Evolutionary conservation across 1,140 invertebrate genomes (phyloP).

Genomic region (Brachionus koreanus): DNA sequence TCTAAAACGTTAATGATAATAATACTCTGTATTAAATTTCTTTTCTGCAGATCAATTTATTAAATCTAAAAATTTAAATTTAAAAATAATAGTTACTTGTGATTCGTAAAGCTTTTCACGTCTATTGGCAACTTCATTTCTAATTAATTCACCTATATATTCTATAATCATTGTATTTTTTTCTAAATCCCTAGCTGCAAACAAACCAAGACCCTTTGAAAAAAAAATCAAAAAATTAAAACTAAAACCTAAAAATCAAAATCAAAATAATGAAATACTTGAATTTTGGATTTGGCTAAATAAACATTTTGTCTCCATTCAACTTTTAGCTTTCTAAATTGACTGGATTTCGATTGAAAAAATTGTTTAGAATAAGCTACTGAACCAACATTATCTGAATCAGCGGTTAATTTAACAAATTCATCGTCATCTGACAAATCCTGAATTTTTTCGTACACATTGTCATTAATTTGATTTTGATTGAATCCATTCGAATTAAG

Average conservation of each 20-base stretch:
- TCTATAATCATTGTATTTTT: conserved; percentile 99
- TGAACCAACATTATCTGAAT: conserved; percentile 62
- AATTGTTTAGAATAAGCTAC: conserved; percentile 94
- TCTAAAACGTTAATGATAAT: no score
- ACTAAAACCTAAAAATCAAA: background rate
- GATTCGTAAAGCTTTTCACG: conserved; percentile 91
- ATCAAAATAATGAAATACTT: conserved; percentile 63
- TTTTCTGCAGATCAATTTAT: background rate
- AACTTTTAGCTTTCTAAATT: conserved; percentile 97
- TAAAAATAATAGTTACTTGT: conserved; percentile 64
- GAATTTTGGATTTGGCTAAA: conserved; percentile 69
- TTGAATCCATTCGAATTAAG: background rate
- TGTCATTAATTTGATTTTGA: background rate
- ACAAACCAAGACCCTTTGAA: conserved; percentile 85
- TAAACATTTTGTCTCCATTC: conserved; percentile 98
- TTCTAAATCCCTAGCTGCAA: conserved; percentile 91
- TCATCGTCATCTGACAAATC: conserved; percentile 56
- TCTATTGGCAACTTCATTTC: conserved; percentile 87
- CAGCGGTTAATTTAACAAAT: background rate
- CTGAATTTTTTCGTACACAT: conserved; percentile 56
- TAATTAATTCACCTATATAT: conserved; percentile 96
- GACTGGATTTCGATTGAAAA: conserved; percentile 93
- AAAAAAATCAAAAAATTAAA: conserved; percentile 45
- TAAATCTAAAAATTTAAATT: no score
- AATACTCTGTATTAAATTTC: no score